Base-by-base conservation (phyloP, 2,797 vertebrate genomes). In the Microhierax caerulescens region DNA sequence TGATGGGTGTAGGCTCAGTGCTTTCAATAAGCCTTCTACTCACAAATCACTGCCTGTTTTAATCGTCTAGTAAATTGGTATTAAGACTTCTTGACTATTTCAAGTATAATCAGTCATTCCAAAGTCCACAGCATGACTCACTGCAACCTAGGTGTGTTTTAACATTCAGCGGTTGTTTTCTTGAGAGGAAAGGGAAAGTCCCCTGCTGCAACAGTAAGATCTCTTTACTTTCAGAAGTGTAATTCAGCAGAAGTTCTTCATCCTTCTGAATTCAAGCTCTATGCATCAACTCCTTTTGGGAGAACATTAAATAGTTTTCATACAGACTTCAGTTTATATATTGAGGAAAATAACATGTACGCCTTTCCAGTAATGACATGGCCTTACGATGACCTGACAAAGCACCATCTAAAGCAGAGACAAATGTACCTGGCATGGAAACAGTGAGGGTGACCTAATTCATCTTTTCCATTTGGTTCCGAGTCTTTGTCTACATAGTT, bases 161-260 rank as follows among this genome's bases (percentile, higher is more conserved):
- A 97, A 89, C 72, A 50, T 72, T 95, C 84, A 93, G 68, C 7
- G 11, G 77, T 89, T 93, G 90, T 95, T 94, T 94, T 90, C 93
- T 78, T 59, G 56, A 94, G 88, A 92, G 93, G 90, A 97, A 97
- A 95, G 85, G 85, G 86, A 96, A 90, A 97, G 90, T 87, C 77
- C 39, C 41, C 68, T 36, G 51, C 59, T 76, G 24, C 43, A 85
- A 77, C 50, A 53, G 53, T 43, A 93, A 81, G 36, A 91, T 78
- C 73, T 59, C 61, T 96, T 95, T 69, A 89, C 84, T 72, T 91
- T 75, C 61, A 65, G 21, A 78, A 73, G 51, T 11, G 23, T 41
- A 86, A 63, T 57, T 88, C 69, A 79, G 56, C 27, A 6, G 22
- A 92, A 90, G 28, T 25, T 69, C 90, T 68, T 78, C 48, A 70